phyloP scores from a whole-genome alignment of 1,140 invertebrate species.

The Pentalonia nigronervosa region DNA sequence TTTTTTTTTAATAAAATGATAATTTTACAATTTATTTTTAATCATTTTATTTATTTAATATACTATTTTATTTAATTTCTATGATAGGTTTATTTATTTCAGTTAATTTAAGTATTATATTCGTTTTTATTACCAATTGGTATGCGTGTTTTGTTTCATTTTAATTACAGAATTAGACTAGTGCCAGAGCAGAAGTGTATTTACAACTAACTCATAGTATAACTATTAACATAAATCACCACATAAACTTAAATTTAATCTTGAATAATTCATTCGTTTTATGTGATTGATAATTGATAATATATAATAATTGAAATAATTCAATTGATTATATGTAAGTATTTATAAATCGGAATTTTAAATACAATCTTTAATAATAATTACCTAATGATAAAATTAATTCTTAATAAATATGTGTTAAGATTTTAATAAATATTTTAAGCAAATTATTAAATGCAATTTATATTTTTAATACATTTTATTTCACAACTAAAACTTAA shows the following conservation, averaged over 20 bases:
- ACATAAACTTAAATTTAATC: background rate
- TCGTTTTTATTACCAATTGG: background rate
- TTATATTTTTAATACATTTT: background rate
- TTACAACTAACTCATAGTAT: background rate
- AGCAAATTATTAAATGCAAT: background rate
- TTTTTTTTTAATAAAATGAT: background rate
- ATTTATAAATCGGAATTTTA: background rate
- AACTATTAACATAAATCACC: background rate
- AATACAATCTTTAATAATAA: background rate
- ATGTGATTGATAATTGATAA: no score
- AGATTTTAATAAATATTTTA: conserved; percentile 8
- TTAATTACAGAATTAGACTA: background rate
- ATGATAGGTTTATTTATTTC: background rate
- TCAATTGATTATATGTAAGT: background rate
- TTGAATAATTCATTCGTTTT: background rate
- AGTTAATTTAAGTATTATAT: background rate
- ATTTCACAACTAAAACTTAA: background rate
- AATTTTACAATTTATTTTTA: background rate
- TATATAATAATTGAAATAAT: no score
- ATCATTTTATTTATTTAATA: background rate
- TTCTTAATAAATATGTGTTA: background rate
- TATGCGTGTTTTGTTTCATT: background rate
- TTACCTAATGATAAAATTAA: background rate
- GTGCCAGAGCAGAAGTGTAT: background rate
- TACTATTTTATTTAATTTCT: background rate